Evolutionary conservation across 2,113 vertebrate genomes (phyloP).

Genomic region (Percina caprodes): DNA sequence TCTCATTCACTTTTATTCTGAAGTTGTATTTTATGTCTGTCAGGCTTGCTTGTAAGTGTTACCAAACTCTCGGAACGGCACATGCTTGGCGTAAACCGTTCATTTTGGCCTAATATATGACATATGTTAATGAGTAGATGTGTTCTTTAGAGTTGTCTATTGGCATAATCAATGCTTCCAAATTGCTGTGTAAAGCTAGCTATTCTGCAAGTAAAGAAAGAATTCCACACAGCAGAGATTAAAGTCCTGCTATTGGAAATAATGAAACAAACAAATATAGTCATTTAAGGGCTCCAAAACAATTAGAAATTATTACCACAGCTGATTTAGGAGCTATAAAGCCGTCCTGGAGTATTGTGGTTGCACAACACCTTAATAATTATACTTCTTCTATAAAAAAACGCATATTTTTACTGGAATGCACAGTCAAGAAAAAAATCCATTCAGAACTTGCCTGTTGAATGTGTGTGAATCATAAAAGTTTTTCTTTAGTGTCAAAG

Average conservation of each 20-base stretch:
- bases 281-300: neutral
- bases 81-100: neutral
- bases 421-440: no score
- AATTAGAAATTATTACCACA: conserved; percentile 12
- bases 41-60: neutral
- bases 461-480: neutral
- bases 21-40: neutral
- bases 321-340: neutral
- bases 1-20: neutral
- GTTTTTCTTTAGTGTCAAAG: neutral
- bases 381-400: neutral
- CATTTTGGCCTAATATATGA: neutral
- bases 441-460: neutral
- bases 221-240: neutral
- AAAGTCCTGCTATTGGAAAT: neutral
- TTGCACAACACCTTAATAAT: neutral
- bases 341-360: neutral
- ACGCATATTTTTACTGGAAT: neutral
- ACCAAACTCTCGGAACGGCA: neutral
- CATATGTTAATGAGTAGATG: neutral
- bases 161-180: neutral
- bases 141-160: neutral
- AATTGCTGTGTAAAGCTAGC: neutral
- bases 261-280: neutral
- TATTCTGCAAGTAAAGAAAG: neutral